Conservation (phyloP, 2,113 vertebrate species). For the Prionailurus viverrinus region DNA sequence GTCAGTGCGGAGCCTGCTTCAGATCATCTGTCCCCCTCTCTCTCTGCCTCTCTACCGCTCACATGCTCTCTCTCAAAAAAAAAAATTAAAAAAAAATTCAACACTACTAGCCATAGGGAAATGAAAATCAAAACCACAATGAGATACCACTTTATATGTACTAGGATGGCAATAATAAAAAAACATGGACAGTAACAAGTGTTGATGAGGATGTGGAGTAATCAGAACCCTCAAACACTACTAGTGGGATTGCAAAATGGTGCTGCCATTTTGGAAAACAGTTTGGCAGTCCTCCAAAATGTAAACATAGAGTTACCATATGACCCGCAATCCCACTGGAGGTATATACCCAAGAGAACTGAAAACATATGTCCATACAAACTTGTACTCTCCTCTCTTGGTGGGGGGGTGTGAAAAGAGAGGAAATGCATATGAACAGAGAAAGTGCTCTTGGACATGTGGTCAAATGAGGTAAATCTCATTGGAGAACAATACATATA, state of each 20-base stretch:
- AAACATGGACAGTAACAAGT: not conserved
- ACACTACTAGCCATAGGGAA: not conserved
- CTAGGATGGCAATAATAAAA: not conserved
- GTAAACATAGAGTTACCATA: not conserved
- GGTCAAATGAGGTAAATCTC: not conserved
- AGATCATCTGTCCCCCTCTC: too few species aligned
- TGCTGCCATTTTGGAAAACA: not conserved
- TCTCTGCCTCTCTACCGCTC: too few species aligned
- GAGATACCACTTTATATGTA: not conserved
- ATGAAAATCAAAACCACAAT: not conserved
- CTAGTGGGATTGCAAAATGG: not conserved
- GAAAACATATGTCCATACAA: not conserved
- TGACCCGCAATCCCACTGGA: not conserved
- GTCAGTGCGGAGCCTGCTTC: too few species aligned
- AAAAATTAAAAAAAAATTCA: too few species aligned
- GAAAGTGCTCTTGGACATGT: not conserved
- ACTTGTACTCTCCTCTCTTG: not conserved
- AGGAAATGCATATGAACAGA: not conserved
- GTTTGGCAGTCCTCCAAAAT: not conserved
- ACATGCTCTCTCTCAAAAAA: too few species aligned
- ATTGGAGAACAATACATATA: not conserved
- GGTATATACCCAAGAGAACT: not conserved
- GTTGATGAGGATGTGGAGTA: not conserved
- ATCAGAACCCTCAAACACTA: not conserved
- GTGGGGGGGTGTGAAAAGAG: not conserved